Percentiles rank a stretch among this genome's conserved stretches.
phyloP scores from a whole-genome alignment of 2,113 vertebrate species.

The Myxocyprinus asiaticus region DNA sequence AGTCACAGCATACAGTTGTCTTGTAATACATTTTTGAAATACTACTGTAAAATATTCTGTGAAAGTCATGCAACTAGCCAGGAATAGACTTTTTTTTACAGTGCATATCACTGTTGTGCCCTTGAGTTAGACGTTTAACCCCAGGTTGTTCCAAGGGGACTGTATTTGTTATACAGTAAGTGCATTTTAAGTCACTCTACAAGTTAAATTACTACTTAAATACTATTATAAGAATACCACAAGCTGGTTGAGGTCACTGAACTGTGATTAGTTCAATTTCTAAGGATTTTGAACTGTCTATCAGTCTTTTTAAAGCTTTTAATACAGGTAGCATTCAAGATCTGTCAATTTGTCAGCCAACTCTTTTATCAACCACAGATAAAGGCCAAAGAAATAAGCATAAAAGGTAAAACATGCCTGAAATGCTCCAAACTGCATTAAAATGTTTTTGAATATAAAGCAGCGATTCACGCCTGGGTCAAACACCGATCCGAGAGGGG shows the following conservation, averaged over 20 bases:
- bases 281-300: neutral
- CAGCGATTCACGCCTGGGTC: constrained; percentile 44
- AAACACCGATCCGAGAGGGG: neutral
- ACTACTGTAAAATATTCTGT: no score
- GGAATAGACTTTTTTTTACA: no score
- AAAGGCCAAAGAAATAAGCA: constrained; percentile 13
- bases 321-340: constrained; percentile 1
- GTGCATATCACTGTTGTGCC: no score
- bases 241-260: neutral
- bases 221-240: neutral
- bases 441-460: constrained; percentile 42
- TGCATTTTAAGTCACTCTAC: no score
- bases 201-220: neutral
- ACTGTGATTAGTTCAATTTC: neutral
- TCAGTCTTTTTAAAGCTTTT: neutral
- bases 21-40: no score
- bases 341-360: neutral
- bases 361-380: constrained; percentile 17
- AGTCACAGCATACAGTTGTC: no score
- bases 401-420: constrained; percentile 5
- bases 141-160: no score
- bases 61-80: no score
- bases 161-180: no score
- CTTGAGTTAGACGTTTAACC: no score
- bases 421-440: constrained; percentile 26